Percentiles rank a stretch among this genome's conserved stretches.
Evolutionary conservation across 2,113 vertebrate species (phyloP).

Genomic region (Chaetura pelagica): DNA sequence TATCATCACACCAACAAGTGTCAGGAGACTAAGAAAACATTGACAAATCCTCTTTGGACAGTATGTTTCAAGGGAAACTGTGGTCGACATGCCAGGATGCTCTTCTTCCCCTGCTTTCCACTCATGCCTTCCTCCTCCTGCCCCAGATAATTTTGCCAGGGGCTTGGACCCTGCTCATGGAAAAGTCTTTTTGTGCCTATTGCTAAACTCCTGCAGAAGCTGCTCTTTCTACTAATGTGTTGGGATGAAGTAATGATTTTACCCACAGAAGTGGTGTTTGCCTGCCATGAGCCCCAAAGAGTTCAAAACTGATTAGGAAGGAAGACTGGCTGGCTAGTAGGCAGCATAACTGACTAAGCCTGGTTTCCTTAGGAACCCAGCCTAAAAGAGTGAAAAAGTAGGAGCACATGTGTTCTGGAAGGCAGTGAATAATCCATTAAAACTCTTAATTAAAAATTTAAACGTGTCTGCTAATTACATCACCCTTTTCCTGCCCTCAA

Average conservation of each 20-base stretch:
- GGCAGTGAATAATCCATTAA: slow-evolving; percentile 69
- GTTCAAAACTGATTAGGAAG: slow-evolving; percentile 28
- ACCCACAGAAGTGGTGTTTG: not conserved
- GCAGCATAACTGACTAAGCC: slow-evolving; percentile 44
- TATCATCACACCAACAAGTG: not conserved
- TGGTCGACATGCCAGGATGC: not conserved
- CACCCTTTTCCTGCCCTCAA: slow-evolving; percentile 43
- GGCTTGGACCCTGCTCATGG: not conserved
- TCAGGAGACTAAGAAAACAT: not conserved
- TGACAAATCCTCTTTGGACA: not conserved
- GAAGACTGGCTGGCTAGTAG: slow-evolving; percentile 31
- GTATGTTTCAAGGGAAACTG: not conserved
- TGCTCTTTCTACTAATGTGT: slow-evolving; percentile 1
- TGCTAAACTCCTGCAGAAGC: slow-evolving; percentile 1
- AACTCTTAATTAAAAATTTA: slow-evolving; percentile 72
- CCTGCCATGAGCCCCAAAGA: slow-evolving; percentile 11
- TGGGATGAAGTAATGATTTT: slow-evolving; percentile 31
- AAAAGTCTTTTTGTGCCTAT: not conserved
- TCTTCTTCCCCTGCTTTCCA: not conserved
- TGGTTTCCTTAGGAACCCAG: slow-evolving; percentile 69
- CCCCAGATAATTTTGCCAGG: not conserved
- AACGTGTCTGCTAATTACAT: slow-evolving; percentile 71
- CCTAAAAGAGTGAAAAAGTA: slow-evolving; percentile 36
- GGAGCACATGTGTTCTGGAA: slow-evolving; percentile 57
- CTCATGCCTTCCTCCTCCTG: not conserved